Conservation (phyloP, 1,140 invertebrate genomes). For the Neelides sp. region DNA sequence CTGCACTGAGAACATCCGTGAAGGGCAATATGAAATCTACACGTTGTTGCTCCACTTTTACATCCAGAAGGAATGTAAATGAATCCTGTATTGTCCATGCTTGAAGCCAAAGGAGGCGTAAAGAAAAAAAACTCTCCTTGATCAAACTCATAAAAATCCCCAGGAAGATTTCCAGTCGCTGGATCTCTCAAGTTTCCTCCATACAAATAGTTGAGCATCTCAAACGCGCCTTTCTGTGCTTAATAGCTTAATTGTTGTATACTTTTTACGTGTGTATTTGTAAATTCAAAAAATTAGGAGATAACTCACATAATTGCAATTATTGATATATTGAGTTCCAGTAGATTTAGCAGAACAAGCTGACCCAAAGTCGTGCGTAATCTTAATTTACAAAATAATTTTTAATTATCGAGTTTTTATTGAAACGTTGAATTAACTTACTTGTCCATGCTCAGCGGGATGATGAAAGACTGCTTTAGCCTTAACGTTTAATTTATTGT, state of each 20-base stretch:
- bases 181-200: slow-evolving; percentile 30
- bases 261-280: too few species aligned
- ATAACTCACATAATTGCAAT: too few species aligned
- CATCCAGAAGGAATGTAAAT: slow-evolving; percentile 36
- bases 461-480: slow-evolving; percentile 34
- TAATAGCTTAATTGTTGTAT: too few species aligned
- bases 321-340: slow-evolving; percentile 33
- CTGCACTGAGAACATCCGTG: slow-evolving; percentile 37
- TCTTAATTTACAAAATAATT: too few species aligned
- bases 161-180: neutral
- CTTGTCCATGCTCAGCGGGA: slow-evolving; percentile 34
- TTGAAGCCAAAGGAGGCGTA: slow-evolving; percentile 25
- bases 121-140: slow-evolving; percentile 35
- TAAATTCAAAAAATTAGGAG: too few species aligned
- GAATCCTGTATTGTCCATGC: slow-evolving; percentile 35
- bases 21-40: slow-evolving; percentile 37
- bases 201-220: slow-evolving; percentile 37
- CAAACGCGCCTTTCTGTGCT: slow-evolving; percentile 37
- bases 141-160: slow-evolving; percentile 33
- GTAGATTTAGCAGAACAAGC: slow-evolving; percentile 30
- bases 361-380: slow-evolving; percentile 37
- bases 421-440: slow-evolving; percentile 18
- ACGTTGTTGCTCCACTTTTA: slow-evolving; percentile 29
- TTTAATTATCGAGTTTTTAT: too few species aligned
- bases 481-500: slow-evolving; percentile 32